Evolutionary conservation across 2,888 invertebrate species (phyloP), one percentile per base, ranked within the genome.

Genomic region (Melanostoma mellinum): DNA sequence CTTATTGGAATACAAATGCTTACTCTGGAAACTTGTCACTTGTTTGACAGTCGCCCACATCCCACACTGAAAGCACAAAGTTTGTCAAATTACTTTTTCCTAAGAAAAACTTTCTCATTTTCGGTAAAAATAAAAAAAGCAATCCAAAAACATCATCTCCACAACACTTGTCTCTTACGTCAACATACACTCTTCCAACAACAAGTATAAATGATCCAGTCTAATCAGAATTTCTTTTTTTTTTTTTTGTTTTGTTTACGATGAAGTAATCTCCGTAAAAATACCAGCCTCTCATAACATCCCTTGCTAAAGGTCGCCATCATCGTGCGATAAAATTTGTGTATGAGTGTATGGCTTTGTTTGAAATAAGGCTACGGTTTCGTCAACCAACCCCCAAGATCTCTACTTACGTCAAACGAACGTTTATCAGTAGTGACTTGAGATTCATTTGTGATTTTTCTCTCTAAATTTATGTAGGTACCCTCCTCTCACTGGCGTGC

Each of bases 211-310:
- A 42, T 42, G 8, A 60, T 44, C 32, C 40, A 3, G 3, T 42
- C 42, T 60, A 44, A 60, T 60, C 60, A 60, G 44, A 6, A 33
- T 2, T 6, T 63, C 46, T 8, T 10, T 2, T 8, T 44, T 2
- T 6, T 61, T 48, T 8, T 10, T 2, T 6, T 38, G 6, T 10
- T 50, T 50, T 53, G 33, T 32, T 4, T 38, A 32, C 30, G 63
- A 63, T 63, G 50, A 63, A 63, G 63, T 63, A 63, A 63, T 50
- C 63, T 3, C 20, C n/a, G 3, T 50, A 63, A 48, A 63, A 50
- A 20, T 46, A 6, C 61, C 48, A 63, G 36, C 61, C 61, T 46
- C 36, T n/a, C 48, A 63, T 5, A 53, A 35, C 35, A 53, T 10
- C 20, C 38, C 30, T 30, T 30, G 10, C n/a, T 55, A 48, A 36